Evolutionary conservation across 1,140 invertebrate species (phyloP), one percentile per base, ranked within the genome.

Genomic region (Cydia pomonella): DNA sequence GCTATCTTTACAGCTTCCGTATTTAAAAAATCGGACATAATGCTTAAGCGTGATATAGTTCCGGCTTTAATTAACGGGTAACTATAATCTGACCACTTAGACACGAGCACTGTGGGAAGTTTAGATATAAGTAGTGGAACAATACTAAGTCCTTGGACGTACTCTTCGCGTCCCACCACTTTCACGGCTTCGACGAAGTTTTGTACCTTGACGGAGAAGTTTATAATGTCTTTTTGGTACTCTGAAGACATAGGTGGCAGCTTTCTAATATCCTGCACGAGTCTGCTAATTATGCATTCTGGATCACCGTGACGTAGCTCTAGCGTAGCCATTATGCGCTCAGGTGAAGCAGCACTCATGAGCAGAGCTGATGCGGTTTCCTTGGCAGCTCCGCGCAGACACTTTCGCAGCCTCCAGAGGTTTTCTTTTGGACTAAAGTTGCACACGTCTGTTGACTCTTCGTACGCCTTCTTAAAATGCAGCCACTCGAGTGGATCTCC

Each of bases 401-500:
- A n/a, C n/a, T n/a, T 33, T 33, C 66, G 76, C 4, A 79, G 44
- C 18, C 76, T 38, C 29, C 77, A 62, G 1, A 73, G 10, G 25
- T 77, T 77, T 73, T 75, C 78, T 23, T 44, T 72, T 41, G 75
- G 69, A 16, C 64, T 41, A 41, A 66, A 80, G 13, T 73, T 75
- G 47, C 69, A 75, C 38, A 75, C 13, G 5, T 44, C 13, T 29
- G 76, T 77, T 10, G 71, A 75, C 41, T 41, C 44, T 23, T 79
- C 41, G 29, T 59, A 79, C 1, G 62, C 72, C 13, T 59, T 41
- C 3, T 72, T 79, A 76, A 76, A 79, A 3, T 62, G 18, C 7
- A 73, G 72, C 77, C 77, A 79, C 5, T 76, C 75, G 33, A 76
- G 53, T 16, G 75, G 75, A 16, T 79, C 41, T 9, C 77, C 75